These are phyloP conservation scores for Perca schrenkii DNA, from an alignment of 2,113 vertebrate genomes.

Conservation along the genomic window DNA sequence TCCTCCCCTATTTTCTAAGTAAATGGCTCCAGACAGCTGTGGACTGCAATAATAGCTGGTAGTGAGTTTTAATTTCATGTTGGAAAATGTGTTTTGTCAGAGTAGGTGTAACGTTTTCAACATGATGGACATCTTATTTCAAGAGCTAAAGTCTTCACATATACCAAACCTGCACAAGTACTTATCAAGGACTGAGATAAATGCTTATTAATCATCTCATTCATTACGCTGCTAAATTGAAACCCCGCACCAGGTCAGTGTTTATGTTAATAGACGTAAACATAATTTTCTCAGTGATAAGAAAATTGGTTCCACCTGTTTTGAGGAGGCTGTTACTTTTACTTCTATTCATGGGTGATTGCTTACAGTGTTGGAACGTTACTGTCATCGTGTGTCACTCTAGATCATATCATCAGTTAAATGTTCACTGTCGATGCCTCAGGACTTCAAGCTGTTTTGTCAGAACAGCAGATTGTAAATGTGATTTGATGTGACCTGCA, in stretches of 20 bases:
- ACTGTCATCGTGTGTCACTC: background rate
- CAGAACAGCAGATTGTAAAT: conserved; percentile 39
- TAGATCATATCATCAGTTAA: conserved; percentile 1
- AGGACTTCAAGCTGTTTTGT: conserved; percentile 28
- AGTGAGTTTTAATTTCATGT: conserved; percentile 60
- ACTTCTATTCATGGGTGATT: background rate
- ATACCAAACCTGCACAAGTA: background rate
- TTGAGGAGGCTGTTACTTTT: background rate
- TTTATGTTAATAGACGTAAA: conserved; percentile 15
- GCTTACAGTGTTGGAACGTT: background rate
- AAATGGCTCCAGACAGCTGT: conserved; percentile 48
- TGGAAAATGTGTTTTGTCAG: conserved; percentile 60
- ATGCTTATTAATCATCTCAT: conserved; percentile 22
- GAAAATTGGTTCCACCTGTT: conserved; percentile 1
- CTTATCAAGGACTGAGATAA: background rate
- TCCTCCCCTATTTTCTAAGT: conserved; percentile 1
- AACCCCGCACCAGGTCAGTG: conserved; percentile 1
- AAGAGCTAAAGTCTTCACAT: conserved; percentile 16
- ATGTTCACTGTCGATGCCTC: background rate
- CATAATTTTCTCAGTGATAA: background rate
- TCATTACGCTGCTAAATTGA: conserved; percentile 12
- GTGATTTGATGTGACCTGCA: conserved; percentile 47
- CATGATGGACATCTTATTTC: conserved; percentile 48
- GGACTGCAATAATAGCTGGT: conserved; percentile 27
- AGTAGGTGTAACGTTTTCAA: conserved; percentile 38